A percentile compares a stretch with the other conserved stretches of the same genome.
Conservation (phyloP, 2,797 vertebrate genomes). For the Lindbergichthys nudifrons region DNA sequence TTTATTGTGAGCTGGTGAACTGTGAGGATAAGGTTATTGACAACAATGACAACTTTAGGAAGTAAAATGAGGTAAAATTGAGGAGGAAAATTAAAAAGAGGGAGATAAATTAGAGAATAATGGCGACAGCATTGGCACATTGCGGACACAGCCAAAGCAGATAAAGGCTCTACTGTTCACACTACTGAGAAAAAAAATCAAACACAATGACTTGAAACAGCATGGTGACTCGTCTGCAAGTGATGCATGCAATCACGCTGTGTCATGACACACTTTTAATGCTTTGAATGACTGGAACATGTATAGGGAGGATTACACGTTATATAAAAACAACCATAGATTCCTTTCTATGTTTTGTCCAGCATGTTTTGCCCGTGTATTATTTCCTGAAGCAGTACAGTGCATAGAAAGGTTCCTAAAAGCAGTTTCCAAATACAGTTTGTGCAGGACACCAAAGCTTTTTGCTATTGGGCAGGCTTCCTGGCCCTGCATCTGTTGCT, state of each 20-base stretch:
- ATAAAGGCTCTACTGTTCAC: too few relatives aligned
- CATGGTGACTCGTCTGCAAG: too few relatives aligned
- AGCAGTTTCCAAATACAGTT: constrained; percentile 78
- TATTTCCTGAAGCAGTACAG: constrained; percentile 62
- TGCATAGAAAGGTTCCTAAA: constrained; percentile 75
- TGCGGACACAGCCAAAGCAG: too few relatives aligned
- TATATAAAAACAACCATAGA: neutral
- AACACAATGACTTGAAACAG: too few relatives aligned
- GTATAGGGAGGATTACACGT: neutral
- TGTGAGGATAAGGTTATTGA: neutral
- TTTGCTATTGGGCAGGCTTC: constrained; percentile 85
- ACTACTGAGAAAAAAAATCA: too few relatives aligned
- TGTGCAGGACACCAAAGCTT: constrained; percentile 74
- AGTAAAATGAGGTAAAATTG: too few relatives aligned
- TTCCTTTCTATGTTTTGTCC: constrained; percentile 30
- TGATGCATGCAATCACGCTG: too few relatives aligned
- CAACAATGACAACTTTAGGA: too few relatives aligned
- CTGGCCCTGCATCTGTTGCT: constrained; percentile 89
- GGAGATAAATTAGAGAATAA: too few relatives aligned
- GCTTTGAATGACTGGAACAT: neutral
- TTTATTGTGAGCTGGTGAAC: constrained; percentile 7
- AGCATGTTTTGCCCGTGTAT: constrained; percentile 52
- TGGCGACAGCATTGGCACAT: too few relatives aligned
- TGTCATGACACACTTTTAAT: constrained; percentile 12
- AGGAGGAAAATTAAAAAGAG: too few relatives aligned